These are phyloP conservation scores for Tribolium madens DNA, from an alignment of 1,140 invertebrate species.

Conservation along the genomic window DNA sequence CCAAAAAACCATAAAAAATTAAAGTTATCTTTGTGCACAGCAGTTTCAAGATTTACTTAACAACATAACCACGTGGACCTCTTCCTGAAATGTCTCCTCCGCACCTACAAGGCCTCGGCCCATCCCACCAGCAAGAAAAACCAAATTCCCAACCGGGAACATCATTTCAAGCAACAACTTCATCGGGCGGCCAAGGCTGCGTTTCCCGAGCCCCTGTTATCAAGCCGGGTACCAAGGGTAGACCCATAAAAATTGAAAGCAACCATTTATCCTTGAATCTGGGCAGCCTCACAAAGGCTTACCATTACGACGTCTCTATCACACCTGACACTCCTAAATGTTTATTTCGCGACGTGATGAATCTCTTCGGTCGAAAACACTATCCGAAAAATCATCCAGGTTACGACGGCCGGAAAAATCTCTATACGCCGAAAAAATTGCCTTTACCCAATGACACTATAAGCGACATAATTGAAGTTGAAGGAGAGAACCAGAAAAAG, in stretches of 20 bases:
- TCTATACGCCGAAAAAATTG: slow-evolving; percentile 67
- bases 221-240: slow-evolving; percentile 65
- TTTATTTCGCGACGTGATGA: slow-evolving; percentile 62
- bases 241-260: slow-evolving; percentile 66
- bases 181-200: slow-evolving; percentile 21
- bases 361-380: slow-evolving; percentile 59
- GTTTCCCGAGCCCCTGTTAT: slow-evolving; percentile 8
- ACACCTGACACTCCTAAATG: slow-evolving; percentile 66
- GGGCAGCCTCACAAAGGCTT: slow-evolving; percentile 64
- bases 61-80: too few species aligned
- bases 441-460: slow-evolving; percentile 46
- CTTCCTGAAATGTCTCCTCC: too few species aligned
- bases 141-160: not conserved
- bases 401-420: slow-evolving; percentile 78
- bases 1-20: too few species aligned
- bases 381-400: slow-evolving; percentile 69
- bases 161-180: not conserved
- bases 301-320: slow-evolving; percentile 68
- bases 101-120: not conserved
- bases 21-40: too few species aligned
- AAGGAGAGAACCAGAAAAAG: slow-evolving; percentile 68
- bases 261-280: slow-evolving; percentile 72
- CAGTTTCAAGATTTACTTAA: too few species aligned
- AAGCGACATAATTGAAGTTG: slow-evolving; percentile 56
- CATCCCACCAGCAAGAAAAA: slow-evolving; percentile 16